Conservation (phyloP, 2,113 vertebrate genomes). For the Ictidomys tridecemlineatus region DNA sequence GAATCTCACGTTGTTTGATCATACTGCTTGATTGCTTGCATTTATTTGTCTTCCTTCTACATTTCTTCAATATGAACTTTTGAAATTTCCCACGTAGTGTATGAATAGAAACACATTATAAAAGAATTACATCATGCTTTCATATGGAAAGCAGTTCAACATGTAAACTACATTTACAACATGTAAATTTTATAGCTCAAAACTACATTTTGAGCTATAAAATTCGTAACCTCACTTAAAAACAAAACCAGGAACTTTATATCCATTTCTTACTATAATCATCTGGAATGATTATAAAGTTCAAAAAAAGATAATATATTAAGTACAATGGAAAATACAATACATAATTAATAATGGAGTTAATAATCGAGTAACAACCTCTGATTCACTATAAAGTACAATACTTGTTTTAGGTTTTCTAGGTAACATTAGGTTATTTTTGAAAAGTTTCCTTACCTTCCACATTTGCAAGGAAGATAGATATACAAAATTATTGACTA, state of each 20-base stretch:
- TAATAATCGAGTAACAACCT: background rate
- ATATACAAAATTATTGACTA: background rate
- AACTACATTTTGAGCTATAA: background rate
- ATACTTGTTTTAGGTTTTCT: background rate
- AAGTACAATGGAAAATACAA: background rate
- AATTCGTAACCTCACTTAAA: constrained; percentile 30
- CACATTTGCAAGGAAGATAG: background rate
- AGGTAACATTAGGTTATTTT: background rate
- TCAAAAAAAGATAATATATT: background rate
- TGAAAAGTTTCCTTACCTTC: background rate
- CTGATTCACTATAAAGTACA: background rate
- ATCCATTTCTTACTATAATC: constrained; percentile 9
- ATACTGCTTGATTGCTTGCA: rapidly evolving
- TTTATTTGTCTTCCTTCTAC: background rate
- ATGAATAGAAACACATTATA: background rate
- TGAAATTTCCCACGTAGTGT: background rate
- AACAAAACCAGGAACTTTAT: background rate
- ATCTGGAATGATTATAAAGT: background rate
- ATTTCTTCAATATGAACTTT: background rate
- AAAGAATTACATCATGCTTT: background rate
- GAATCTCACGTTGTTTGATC: background rate
- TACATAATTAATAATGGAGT: background rate
- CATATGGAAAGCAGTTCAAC: background rate
- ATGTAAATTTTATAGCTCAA: too few species aligned
- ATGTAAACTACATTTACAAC: too few species aligned